Base-by-base conservation (phyloP, 2,797 vertebrate genomes). In the Poecilia velifera region DNA sequence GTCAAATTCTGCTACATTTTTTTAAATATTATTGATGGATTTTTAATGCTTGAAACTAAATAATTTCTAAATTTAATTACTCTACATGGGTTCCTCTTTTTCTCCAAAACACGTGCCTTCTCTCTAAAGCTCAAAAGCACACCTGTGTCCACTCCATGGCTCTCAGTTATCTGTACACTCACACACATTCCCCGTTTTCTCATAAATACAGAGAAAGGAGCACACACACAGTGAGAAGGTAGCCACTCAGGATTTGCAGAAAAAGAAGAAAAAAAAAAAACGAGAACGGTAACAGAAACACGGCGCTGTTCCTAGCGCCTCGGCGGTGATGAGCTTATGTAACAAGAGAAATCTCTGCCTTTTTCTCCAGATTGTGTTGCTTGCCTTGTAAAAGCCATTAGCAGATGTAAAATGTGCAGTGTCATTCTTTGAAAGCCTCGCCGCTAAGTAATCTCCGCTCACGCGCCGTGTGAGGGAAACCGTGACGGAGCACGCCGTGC, bases 381-480 rank as follows among this genome's bases (percentile, higher is more conserved):
- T 82, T 36, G 74, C 45, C 80, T 78, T 46, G 79, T 88, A 79
- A 86, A 85, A 87, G 49, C 85, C 83, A 89, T 90, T 87, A 86
- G 83, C 79, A 80, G 87, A 91, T 85, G 89, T 82, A 59, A 86
- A 87, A 91, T 89, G 78, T 82, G 77, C 82, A 77, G 89, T 62
- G 74, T 7, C 55, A 77, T 84, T 85, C 82, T 86, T 85, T 46
- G 70, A 86, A 79, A 12, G 53, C 79, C 79, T 70, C 46, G 3
- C 68, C 53, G 82, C 86, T 91, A 90, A 91, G 84, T 83, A 76
- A 89, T 89, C 81, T 74, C 53, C 25, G 36, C 46, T 88, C 77
- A 41, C 25, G 14, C 41, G 70, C 78, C 59, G 25, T 5, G 76
- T 76, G 82, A 71, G 80, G 75, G 78, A 79, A 82, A 64, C 80